A percentile compares a stretch with the other conserved stretches of the same genome.
These are phyloP conservation scores for Acrocera orbiculus DNA, from an alignment of 2,888 invertebrate species.

Conservation along the genomic window DNA sequence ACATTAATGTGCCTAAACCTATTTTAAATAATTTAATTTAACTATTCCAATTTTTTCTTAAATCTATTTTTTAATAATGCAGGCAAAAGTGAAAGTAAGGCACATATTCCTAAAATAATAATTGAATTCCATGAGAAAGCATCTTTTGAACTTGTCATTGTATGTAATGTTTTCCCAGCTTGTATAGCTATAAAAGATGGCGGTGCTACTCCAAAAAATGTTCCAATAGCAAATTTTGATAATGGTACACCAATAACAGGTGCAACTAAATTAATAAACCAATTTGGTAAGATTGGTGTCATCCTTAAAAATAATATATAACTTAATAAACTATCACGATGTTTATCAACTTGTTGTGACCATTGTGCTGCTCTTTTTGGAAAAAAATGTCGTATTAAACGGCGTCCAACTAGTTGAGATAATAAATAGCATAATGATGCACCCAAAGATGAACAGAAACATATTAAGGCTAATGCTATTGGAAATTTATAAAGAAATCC, in stretches of 20 bases:
- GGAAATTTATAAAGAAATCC: conserved; percentile 93
- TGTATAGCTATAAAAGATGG: conserved; percentile 96
- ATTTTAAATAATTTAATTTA: too few species aligned
- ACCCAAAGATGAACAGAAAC: conserved; percentile 88
- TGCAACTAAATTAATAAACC: conserved; percentile 90
- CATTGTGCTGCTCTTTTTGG: conserved; percentile 74
- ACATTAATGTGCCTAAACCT: too few species aligned
- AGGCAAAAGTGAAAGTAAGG: conserved; percentile 69
- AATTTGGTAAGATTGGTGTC: conserved; percentile 95
- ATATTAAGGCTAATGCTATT: conserved; percentile 70
- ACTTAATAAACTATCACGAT: conserved; percentile 76
- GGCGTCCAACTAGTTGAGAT: conserved; percentile 76
- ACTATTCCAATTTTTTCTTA: conserved; percentile 59
- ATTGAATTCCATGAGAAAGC: conserved; percentile 82
- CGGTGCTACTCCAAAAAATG: conserved; percentile 91
- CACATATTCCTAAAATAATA: conserved; percentile 56
- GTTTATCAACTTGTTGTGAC: conserved; percentile 68
- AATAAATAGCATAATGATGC: conserved; percentile 90
- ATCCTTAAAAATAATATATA: conserved; percentile 94
- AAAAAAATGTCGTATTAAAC: conserved; percentile 69
- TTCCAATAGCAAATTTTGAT: conserved; percentile 81
- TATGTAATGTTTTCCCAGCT: conserved; percentile 89
- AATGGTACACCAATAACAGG: conserved; percentile 94
- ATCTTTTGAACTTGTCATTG: conserved; percentile 73
- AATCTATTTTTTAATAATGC: conserved; percentile 69